A percentile compares a stretch with the other conserved stretches of the same genome.
phyloP scores from a whole-genome alignment of 2,797 vertebrate species.

The Melanotaenia parkinsoni region DNA sequence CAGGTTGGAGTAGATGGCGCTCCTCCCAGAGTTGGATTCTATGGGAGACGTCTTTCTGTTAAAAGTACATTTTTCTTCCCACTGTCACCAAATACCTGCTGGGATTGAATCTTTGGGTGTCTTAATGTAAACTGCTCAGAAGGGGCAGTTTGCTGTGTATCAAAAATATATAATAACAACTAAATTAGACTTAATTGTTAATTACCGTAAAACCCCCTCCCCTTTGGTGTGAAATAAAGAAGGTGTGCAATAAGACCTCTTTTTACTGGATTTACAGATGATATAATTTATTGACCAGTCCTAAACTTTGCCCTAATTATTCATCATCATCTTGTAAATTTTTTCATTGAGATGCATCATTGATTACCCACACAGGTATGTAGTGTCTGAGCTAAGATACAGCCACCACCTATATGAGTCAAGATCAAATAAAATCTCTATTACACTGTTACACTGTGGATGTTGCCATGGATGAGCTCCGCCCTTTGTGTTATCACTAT shows the following conservation, averaged over 20 bases:
- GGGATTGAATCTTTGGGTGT: no score
- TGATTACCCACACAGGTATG: slow-evolving; percentile 29
- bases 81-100: neutral
- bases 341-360: slow-evolving; percentile 20
- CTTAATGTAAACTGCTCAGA: no score
- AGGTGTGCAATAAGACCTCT: neutral
- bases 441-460: slow-evolving; percentile 18
- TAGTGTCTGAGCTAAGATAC: slow-evolving; percentile 15
- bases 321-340: slow-evolving; percentile 21
- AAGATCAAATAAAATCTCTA: slow-evolving; percentile 31
- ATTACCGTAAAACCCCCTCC: no score
- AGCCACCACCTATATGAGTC: slow-evolving; percentile 45
- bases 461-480: slow-evolving; percentile 39
- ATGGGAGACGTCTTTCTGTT: neutral
- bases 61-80: neutral
- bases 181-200: no score
- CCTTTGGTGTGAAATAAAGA: slow-evolving; percentile 28
- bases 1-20: neutral
- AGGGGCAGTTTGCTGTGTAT: neutral
- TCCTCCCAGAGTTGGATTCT: neutral
- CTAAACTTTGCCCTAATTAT: neutral
- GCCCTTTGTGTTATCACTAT: slow-evolving; percentile 35
- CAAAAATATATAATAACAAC: neutral
- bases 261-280: neutral
- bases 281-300: neutral